Percentiles rank a stretch among this genome's conserved stretches.
phyloP scores from a whole-genome alignment of 2,113 vertebrate genomes.

The Chaetodon auriga region DNA sequence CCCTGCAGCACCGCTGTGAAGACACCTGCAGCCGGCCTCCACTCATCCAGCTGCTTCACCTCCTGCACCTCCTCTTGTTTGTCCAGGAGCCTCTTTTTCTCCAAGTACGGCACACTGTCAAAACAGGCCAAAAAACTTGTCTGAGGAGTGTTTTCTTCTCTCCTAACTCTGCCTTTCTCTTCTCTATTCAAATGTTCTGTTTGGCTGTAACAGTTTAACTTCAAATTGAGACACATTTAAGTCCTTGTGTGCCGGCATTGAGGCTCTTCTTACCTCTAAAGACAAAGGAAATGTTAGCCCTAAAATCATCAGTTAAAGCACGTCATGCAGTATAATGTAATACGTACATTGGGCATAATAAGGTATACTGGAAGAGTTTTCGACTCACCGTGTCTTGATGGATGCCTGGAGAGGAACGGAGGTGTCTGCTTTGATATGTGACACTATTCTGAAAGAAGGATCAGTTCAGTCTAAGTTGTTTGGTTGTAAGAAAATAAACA shows the following conservation, averaged over 20 bases:
- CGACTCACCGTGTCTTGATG: slow-evolving; percentile 8
- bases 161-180: neutral
- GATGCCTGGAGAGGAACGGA: slow-evolving; percentile 19
- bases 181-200: neutral
- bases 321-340: too few species aligned
- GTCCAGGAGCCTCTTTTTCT: slow-evolving; percentile 33
- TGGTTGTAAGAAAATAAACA: neutral
- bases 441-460: slow-evolving; percentile 9
- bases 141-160: too few species aligned
- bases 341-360: neutral
- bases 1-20: slow-evolving; percentile 19
- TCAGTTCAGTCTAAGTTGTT: neutral
- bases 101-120: slow-evolving; percentile 20
- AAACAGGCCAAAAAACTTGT: too few species aligned
- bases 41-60: slow-evolving; percentile 44
- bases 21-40: slow-evolving; percentile 46
- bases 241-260: neutral
- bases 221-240: neutral
- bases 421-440: slow-evolving; percentile 4
- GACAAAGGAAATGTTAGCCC: neutral
- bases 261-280: too few species aligned
- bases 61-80: slow-evolving; percentile 45
- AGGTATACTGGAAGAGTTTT: neutral
- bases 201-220: neutral
- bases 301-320: too few species aligned